phyloP scores from a whole-genome alignment of 2,113 vertebrate genomes.

The Halcyon malimbica region DNA sequence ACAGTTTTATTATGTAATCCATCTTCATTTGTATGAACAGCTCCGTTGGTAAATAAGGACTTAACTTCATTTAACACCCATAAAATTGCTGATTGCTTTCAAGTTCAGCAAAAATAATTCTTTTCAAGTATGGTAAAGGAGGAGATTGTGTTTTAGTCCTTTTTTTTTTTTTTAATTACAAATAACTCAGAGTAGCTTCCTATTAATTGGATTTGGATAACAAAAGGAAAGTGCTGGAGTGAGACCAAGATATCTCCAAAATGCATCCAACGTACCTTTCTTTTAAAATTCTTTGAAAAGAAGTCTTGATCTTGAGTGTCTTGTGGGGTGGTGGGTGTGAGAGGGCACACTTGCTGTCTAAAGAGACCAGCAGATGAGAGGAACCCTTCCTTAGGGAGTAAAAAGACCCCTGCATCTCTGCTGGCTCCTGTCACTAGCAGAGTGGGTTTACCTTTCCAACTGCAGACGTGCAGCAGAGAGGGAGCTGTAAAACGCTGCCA shows the following conservation, averaged over 20 bases:
- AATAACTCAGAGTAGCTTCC: background rate
- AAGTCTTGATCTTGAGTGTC: background rate
- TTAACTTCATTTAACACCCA: conserved; percentile 45
- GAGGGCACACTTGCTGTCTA: background rate
- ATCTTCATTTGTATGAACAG: conserved; percentile 1
- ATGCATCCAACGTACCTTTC: background rate
- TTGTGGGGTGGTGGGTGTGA: background rate
- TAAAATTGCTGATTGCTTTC: conserved; percentile 11
- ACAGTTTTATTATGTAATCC: conserved; percentile 14
- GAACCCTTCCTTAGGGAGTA: background rate
- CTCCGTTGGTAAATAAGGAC: background rate
- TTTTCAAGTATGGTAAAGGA: background rate
- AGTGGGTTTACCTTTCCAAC: background rate
- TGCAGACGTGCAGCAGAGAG: background rate
- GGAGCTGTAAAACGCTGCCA: background rate
- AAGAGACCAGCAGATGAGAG: background rate
- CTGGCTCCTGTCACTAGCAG: background rate
- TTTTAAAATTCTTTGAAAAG: background rate
- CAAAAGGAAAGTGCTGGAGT: background rate
- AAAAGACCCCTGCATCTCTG: background rate
- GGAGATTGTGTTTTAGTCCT: background rate
- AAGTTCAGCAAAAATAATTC: conserved; percentile 40
- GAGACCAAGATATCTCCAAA: background rate
- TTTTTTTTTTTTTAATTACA: background rate
- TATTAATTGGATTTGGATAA: background rate